A percentile compares a stretch with the other conserved stretches of the same genome.
phyloP scores from a whole-genome alignment of 92 coral and sea anemone species.

The Porites lobata region DNA sequence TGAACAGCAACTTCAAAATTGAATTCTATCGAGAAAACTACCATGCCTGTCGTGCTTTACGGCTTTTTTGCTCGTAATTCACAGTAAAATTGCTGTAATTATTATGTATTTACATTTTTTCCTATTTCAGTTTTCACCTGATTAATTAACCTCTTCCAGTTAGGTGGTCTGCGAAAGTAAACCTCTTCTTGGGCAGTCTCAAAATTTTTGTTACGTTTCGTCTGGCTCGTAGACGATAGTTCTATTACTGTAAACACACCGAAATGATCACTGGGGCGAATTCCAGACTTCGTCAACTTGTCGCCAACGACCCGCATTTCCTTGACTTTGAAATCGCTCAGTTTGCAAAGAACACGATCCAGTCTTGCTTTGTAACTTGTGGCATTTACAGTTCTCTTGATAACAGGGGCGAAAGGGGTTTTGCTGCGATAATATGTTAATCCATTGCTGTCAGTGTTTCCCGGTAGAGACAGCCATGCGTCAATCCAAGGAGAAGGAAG shows the following conservation, averaged over 20 bases:
- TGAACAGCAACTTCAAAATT: no score
- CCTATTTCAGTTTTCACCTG: no score
- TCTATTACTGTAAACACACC: conserved; percentile 56
- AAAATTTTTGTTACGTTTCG: no score
- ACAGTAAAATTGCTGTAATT: no score
- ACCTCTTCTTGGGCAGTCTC: no score
- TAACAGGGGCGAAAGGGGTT: background rate
- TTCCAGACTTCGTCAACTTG: conserved; percentile 30
- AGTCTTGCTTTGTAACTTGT: conserved; percentile 63
- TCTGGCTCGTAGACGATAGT: no score
- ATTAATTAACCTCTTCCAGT: no score
- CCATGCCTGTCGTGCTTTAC: no score
- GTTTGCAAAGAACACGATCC: conserved; percentile 82
- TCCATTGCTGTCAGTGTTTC: conserved; percentile 70
- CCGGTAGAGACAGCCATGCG: conserved; percentile 68
- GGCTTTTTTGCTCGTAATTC: no score
- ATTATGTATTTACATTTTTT: no score
- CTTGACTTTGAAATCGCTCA: conserved; percentile 60
- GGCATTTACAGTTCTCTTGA: conserved; percentile 27
- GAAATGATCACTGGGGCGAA: conserved; percentile 82
- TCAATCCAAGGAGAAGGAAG: conserved; percentile 80
- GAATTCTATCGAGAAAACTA: no score
- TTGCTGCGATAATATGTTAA: conserved; percentile 73
- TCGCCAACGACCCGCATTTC: conserved; percentile 58
- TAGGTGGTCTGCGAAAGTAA: no score